phyloP scores from a whole-genome alignment of 2,797 vertebrate species.

The Crenuchus spilurus region DNA sequence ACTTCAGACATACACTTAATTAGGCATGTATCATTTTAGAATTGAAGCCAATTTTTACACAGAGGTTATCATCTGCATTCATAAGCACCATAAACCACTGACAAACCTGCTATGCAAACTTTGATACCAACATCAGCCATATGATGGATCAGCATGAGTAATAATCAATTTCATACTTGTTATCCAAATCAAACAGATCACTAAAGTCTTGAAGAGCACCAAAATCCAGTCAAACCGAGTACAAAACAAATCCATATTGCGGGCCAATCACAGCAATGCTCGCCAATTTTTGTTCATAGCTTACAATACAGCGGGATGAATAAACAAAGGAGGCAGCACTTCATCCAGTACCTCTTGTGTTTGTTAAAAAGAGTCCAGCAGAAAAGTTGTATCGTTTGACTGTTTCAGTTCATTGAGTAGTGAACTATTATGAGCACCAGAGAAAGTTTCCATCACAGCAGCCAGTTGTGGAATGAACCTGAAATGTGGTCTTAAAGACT shows the following conservation, averaged over 20 bases:
- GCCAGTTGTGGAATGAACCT: slow-evolving; percentile 50
- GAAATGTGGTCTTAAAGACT: slow-evolving; percentile 38
- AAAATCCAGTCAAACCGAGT: slow-evolving; percentile 42
- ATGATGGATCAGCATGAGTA: slow-evolving; percentile 28
- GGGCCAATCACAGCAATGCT: slow-evolving; percentile 25
- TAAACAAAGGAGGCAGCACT: neutral
- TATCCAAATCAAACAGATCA: slow-evolving; percentile 14
- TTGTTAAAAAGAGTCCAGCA: slow-evolving; percentile 37
- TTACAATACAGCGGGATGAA: slow-evolving; percentile 39
- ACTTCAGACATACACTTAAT: slow-evolving; percentile 30
- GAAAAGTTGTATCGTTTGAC: slow-evolving; percentile 7
- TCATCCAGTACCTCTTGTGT: slow-evolving; percentile 11
- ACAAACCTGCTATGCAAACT: slow-evolving; percentile 11
- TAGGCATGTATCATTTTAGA: neutral
- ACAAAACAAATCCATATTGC: slow-evolving; percentile 15
- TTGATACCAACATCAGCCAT: slow-evolving; percentile 1
- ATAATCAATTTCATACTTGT: neutral
- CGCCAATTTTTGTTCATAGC: slow-evolving; percentile 25
- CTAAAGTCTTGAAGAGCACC: slow-evolving; percentile 46
- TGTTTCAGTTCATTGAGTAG: slow-evolving; percentile 31
- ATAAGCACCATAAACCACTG: slow-evolving; percentile 19
- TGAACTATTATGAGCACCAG: slow-evolving; percentile 49
- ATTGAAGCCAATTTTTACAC: neutral
- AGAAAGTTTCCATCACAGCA: slow-evolving; percentile 39
- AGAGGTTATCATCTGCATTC: slow-evolving; percentile 14